A percentile compares a stretch with the other conserved stretches of the same genome.
These are phyloP conservation scores for Sphecodes monilicornis DNA, from an alignment of 2,888 invertebrate species.

Conservation along the genomic window DNA sequence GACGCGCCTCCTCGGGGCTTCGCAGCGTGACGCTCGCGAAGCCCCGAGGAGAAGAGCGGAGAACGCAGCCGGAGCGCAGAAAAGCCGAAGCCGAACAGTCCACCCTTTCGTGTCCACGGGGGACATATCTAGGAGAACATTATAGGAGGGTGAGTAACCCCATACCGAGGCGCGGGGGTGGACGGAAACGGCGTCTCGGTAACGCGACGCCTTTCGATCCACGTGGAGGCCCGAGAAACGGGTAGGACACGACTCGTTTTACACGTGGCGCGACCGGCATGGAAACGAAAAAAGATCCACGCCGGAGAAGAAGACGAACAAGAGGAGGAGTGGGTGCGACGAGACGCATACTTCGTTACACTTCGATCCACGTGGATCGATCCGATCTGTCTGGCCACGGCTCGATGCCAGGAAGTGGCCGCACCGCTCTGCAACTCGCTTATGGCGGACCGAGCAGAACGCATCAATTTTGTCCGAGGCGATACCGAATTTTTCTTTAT, in stretches of 20 bases:
- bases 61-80: constrained; percentile 35
- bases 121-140: not conserved
- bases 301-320: not conserved
- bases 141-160: constrained; percentile 60
- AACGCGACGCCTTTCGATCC: constrained; percentile 64
- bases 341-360: constrained; percentile 29
- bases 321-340: not conserved
- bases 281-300: not conserved
- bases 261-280: constrained; percentile 28
- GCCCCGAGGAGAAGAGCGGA: constrained; percentile 53
- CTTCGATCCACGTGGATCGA: constrained; percentile 39
- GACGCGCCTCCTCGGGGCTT: not conserved
- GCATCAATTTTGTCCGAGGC: constrained; percentile 6
- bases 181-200: constrained; percentile 50
- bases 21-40: constrained; percentile 20
- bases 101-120: constrained; percentile 55
- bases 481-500: not conserved
- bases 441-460: not conserved
- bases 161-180: constrained; percentile 27
- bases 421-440: constrained; percentile 9
- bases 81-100: constrained; percentile 46
- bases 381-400: constrained; percentile 17
- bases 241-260: constrained; percentile 51
- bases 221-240: constrained; percentile 42
- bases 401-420: constrained; percentile 26